phyloP scores from a whole-genome alignment of 2,888 invertebrate species.

The Drosophila dives region DNA sequence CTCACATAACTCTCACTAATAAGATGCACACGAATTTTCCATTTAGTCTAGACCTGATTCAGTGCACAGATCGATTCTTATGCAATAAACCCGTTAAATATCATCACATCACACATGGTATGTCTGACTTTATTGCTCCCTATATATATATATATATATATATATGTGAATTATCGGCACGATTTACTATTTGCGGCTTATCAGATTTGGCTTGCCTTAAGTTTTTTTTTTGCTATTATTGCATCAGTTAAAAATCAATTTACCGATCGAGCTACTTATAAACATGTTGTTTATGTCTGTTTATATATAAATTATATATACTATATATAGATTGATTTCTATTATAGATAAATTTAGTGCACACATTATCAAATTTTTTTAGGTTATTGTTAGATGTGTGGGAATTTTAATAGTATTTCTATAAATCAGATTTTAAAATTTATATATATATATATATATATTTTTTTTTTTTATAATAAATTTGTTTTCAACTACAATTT shows the following conservation, averaged over 20 bases:
- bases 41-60: slow-evolving; percentile 16
- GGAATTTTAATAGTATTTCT: background rate
- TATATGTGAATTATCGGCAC: background rate
- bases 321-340: slow-evolving; percentile 27
- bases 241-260: slow-evolving; percentile 60
- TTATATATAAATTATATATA: slow-evolving; percentile 4
- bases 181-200: slow-evolving; percentile 24
- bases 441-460: too few relatives aligned
- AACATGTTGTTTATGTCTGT: slow-evolving; percentile 54
- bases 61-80: slow-evolving; percentile 28
- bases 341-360: background rate
- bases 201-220: slow-evolving; percentile 59
- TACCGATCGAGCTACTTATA: slow-evolving; percentile 40
- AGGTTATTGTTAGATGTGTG: background rate
- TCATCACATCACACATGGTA: slow-evolving; percentile 25
- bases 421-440: background rate
- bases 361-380: background rate
- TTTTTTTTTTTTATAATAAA: background rate
- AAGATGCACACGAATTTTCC: slow-evolving; percentile 17
- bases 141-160: slow-evolving; percentile 1
- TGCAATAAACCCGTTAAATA: slow-evolving; percentile 40
- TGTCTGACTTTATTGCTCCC: slow-evolving; percentile 25
- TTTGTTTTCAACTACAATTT: background rate
- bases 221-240: slow-evolving; percentile 46
- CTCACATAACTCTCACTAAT: slow-evolving; percentile 43